phyloP scores from a whole-genome alignment of 2,797 vertebrate species.

The Perodicticus potto region DNA sequence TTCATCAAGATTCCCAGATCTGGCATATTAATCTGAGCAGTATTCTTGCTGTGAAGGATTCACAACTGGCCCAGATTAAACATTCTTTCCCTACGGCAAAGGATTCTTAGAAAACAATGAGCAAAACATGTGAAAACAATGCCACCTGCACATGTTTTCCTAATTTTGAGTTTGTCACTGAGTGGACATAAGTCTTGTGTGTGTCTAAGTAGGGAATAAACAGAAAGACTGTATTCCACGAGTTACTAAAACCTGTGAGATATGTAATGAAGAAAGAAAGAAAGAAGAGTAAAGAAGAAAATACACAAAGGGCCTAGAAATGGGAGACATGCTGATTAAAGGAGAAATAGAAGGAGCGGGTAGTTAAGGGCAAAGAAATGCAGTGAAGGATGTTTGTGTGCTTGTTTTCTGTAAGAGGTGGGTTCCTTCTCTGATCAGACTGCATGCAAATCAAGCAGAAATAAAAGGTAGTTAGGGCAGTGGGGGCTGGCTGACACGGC shows the following conservation, averaged over 20 bases:
- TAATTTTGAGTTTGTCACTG: slow-evolving; percentile 25
- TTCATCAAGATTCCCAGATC: background rate
- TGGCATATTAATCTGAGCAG: background rate
- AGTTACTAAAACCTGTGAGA: background rate
- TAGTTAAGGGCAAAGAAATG: background rate
- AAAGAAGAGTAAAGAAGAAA: background rate
- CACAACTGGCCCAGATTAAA: background rate
- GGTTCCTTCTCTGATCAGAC: background rate
- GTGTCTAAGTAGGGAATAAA: background rate
- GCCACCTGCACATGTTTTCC: background rate
- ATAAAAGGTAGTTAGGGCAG: background rate
- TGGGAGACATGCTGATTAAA: background rate
- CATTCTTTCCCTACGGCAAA: background rate
- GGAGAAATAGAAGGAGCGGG: background rate
- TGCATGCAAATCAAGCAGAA: background rate
- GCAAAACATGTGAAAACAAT: background rate
- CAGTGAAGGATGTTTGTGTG: background rate
- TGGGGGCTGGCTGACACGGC: background rate
- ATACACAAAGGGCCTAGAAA: background rate
- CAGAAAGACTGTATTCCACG: background rate
- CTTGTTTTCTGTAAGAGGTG: background rate
- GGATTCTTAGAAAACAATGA: background rate
- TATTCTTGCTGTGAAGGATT: background rate
- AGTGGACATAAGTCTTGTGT: background rate
- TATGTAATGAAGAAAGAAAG: background rate